Evolutionary conservation across 1,140 invertebrate species (phyloP).

Genomic region (Drosophila miranda): DNA sequence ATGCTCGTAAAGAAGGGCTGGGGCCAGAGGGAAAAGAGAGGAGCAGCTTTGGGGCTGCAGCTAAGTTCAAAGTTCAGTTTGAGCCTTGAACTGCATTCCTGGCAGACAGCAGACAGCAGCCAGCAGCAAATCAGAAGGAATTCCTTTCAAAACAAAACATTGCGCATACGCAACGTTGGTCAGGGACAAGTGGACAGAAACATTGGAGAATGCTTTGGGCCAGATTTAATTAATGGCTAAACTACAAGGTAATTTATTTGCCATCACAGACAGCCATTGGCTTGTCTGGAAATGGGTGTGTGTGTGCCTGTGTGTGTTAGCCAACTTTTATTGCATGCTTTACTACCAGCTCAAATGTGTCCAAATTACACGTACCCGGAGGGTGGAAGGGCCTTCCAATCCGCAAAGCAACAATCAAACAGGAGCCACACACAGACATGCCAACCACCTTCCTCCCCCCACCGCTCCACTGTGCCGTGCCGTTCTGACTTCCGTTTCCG

Average conservation of each 20-base stretch:
- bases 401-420: constrained; percentile 60
- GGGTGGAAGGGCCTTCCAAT: neutral
- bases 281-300: neutral
- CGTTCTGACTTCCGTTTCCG: constrained; percentile 61
- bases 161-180: constrained; percentile 48
- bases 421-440: constrained; percentile 11
- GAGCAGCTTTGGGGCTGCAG: neutral
- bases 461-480: constrained; percentile 7
- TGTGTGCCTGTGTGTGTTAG: constrained; percentile 24
- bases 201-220: constrained; percentile 17
- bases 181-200: constrained; percentile 2
- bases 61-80: constrained; percentile 43
- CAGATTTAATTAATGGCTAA: constrained; percentile 59
- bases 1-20: too few species aligned
- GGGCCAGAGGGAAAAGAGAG: too few species aligned
- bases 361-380: constrained; percentile 33
- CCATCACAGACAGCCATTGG: constrained; percentile 26
- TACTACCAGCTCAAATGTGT: constrained; percentile 60
- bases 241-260: constrained; percentile 64
- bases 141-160: constrained; percentile 24
- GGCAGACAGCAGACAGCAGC: neutral
- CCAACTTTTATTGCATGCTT: constrained; percentile 65
- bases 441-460: neutral
- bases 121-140: constrained; percentile 1
- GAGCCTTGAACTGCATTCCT: constrained; percentile 37